These are phyloP conservation scores for Sinocyclocheilus anshuiensis DNA, from an alignment of 2,113 vertebrate genomes.

Conservation along the genomic window DNA sequence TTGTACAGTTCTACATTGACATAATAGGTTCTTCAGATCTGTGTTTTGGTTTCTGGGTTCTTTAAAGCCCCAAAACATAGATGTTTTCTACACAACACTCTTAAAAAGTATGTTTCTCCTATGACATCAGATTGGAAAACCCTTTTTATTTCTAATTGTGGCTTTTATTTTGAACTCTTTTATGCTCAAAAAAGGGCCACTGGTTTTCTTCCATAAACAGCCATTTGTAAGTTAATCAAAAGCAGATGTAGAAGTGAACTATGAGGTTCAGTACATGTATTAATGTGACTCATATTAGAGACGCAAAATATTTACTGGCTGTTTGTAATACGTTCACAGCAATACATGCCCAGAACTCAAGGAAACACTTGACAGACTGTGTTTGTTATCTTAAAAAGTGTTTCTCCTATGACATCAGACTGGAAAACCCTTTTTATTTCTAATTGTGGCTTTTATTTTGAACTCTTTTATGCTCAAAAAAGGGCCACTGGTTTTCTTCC, in stretches of 20 bases:
- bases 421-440: neutral
- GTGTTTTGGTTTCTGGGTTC: neutral
- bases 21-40: neutral
- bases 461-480: neutral
- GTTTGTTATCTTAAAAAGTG: constrained; percentile 1
- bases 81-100: neutral
- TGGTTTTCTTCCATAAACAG: constrained; percentile 29
- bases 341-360: neutral
- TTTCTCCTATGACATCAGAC: neutral
- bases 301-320: constrained; percentile 19
- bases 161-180: neutral
- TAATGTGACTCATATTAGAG: neutral
- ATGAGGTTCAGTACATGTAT: neutral
- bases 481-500: constrained; percentile 12
- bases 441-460: neutral
- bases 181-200: neutral
- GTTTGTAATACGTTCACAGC: neutral
- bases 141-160: neutral
- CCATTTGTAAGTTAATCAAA: constrained; percentile 7
- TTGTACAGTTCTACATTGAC: neutral
- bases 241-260: neutral
- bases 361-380: constrained; percentile 14
- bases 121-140: neutral
- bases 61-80: neutral
- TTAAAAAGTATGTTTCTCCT: neutral